These are phyloP conservation scores for Mobula birostris DNA, from an alignment of 2,113 vertebrate species.

Conservation along the genomic window DNA sequence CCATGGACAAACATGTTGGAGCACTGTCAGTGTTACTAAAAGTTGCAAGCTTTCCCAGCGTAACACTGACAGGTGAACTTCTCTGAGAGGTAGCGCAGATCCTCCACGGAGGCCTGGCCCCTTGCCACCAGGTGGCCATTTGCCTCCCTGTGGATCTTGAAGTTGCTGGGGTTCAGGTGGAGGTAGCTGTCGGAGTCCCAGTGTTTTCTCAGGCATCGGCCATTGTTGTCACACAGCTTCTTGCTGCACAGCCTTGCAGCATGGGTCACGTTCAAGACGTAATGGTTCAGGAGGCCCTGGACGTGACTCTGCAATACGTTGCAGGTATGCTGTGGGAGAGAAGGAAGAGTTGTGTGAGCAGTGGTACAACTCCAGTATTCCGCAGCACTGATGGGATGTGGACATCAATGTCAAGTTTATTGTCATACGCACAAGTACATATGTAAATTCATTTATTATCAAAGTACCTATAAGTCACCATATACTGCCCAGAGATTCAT, in stretches of 20 bases:
- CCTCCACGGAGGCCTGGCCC: conserved; percentile 54
- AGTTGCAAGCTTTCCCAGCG: conserved; percentile 51
- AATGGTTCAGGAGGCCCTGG: conserved; percentile 60
- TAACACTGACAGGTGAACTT: conserved; percentile 69
- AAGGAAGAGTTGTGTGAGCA: neutral
- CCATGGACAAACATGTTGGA: too few relatives aligned
- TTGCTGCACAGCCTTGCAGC: conserved; percentile 73
- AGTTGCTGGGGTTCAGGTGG: conserved; percentile 62
- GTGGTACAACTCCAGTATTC: too few relatives aligned
- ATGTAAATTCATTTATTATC: too few relatives aligned
- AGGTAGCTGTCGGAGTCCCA: conserved; percentile 68
- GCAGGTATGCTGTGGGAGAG: conserved; percentile 56
- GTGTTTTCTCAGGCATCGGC: conserved; percentile 65
- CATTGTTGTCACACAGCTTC: conserved; percentile 64
- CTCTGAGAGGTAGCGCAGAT: conserved; percentile 53
- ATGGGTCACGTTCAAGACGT: conserved; percentile 76
- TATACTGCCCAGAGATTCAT: too few relatives aligned
- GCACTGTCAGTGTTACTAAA: neutral
- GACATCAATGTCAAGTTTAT: too few relatives aligned
- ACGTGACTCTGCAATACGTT: conserved; percentile 57
- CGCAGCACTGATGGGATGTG: too few relatives aligned
- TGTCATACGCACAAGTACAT: too few relatives aligned
- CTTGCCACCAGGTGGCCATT: conserved; percentile 50
- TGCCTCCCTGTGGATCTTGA: conserved; percentile 51
- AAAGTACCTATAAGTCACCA: too few relatives aligned